phyloP scores from a whole-genome alignment of 2,797 vertebrate species.

The Eulemur albifrons region DNA sequence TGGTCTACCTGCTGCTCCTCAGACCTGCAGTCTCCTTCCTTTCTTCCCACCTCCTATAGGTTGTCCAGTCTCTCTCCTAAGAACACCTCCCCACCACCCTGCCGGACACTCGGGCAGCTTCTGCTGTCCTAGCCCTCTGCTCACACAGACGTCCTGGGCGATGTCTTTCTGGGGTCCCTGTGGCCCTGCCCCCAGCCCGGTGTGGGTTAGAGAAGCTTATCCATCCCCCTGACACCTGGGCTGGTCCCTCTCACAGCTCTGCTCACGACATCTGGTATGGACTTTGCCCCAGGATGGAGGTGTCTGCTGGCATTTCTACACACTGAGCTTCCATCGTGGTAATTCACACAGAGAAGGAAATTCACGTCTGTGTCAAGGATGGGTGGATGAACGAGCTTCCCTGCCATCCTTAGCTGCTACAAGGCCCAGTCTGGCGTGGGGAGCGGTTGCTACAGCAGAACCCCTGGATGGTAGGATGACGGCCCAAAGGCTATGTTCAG shows the following conservation, averaged over 20 bases:
- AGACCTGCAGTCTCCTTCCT: rapidly evolving
- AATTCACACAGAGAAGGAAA: not conserved
- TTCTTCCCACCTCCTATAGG: not conserved
- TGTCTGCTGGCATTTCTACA: not conserved
- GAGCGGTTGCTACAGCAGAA: no score
- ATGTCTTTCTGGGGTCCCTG: not conserved
- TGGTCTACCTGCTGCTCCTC: no score
- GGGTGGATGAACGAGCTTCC: not conserved
- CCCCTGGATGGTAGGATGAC: rapidly evolving
- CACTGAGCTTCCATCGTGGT: not conserved
- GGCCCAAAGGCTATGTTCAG: no score
- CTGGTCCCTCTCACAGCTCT: not conserved
- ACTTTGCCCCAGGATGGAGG: not conserved
- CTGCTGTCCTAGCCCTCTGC: not conserved
- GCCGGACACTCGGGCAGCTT: not conserved
- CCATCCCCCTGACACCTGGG: rapidly evolving
- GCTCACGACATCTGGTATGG: no score
- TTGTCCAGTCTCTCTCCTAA: not conserved
- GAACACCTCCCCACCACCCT: not conserved
- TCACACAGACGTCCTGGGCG: not conserved
- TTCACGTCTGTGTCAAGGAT: not conserved
- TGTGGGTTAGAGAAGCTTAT: not conserved
- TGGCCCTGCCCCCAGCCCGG: rapidly evolving
- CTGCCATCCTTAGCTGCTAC: not conserved
- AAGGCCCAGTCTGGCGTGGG: no score